Base-by-base conservation (phyloP, 2,113 vertebrate genomes). In the Epinephelus lanceolatus region DNA sequence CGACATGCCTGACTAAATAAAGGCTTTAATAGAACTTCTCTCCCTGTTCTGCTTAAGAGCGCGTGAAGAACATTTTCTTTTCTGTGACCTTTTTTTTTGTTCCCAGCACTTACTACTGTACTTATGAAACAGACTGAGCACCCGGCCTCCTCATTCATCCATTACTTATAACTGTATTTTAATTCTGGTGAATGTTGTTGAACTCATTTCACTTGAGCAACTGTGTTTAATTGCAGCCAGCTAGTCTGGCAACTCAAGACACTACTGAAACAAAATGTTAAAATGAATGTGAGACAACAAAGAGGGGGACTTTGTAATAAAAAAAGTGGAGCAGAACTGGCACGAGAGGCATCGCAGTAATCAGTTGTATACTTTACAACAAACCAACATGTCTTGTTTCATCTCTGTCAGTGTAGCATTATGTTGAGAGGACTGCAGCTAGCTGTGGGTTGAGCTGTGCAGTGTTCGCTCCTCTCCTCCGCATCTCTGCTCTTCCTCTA, bases 401-500 rank as follows among this genome's bases (percentile, higher is more conserved):
- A 85, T 85, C 85, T 76, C 47, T 23, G 65, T 49, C 78, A 78
- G 60, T 74, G 49, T 61, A 13, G 55, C 65, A 72, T 70, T 62
- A 72, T 67, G 33, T 63, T 40, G 61, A 57, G 40, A 72, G 67
- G 83, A 47, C 66, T 76, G 68, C 60, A 80, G 75, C 68, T 72
- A 60, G 61, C 56, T 80, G 83, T 86, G 84, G 74, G 61, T 42
- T 73, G 59, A 78, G 75, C 45, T 63, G 84, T 76, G 71, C 51
- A 76, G 61, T 2, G 61, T 57, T 85, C 60, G 3, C 81, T 89
- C 55, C 53, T 91, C 82, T 86, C 80, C 89, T 73, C 78, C 76
- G 25, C 85, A 76, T 90, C 89, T 76, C 82, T 86, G 83, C 84
- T 90, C 88, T 81, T 86, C 83, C 49, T 88, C 69, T 76, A 71